Conservation (phyloP, 64 coral and sea anemone species). For the Montipora efflorescens region DNA sequence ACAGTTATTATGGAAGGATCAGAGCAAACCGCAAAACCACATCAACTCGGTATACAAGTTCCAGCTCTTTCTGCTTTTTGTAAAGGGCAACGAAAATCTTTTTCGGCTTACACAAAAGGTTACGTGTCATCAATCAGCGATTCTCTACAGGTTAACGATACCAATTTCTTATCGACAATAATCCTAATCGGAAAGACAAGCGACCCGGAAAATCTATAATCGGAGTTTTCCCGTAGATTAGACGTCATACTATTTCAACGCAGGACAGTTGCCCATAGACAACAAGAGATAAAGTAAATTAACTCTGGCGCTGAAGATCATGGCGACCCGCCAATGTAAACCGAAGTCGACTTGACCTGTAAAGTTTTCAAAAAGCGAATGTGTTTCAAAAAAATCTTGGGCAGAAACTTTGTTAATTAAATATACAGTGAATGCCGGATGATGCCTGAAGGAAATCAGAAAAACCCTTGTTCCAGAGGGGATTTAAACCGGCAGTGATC, state of each 20-base stretch:
- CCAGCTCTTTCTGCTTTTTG: too few species aligned
- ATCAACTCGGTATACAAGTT: too few species aligned
- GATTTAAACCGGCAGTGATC: too few species aligned
- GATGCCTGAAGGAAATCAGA: too few species aligned
- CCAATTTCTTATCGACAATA: neutral
- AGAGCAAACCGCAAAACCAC: too few species aligned
- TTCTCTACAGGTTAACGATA: neutral
- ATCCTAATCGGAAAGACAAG: neutral
- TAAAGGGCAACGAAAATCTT: neutral
- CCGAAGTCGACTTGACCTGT: too few species aligned
- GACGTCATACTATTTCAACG: neutral
- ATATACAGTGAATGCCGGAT: too few species aligned
- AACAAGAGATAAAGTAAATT: neutral
- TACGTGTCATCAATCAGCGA: neutral
- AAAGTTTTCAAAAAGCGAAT: too few species aligned
- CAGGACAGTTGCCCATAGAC: neutral
- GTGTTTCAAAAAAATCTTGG: too few species aligned
- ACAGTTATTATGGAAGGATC: too few species aligned
- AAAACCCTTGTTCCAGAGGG: too few species aligned
- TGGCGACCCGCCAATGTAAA: neutral
- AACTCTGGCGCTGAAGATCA: neutral
- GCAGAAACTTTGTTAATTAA: too few species aligned
- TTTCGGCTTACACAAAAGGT: neutral
- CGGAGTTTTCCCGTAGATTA: neutral
- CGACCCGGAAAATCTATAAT: neutral